These are phyloP conservation scores for Malurus cyaneus DNA, from an alignment of 2,113 vertebrate genomes.

Conservation along the genomic window DNA sequence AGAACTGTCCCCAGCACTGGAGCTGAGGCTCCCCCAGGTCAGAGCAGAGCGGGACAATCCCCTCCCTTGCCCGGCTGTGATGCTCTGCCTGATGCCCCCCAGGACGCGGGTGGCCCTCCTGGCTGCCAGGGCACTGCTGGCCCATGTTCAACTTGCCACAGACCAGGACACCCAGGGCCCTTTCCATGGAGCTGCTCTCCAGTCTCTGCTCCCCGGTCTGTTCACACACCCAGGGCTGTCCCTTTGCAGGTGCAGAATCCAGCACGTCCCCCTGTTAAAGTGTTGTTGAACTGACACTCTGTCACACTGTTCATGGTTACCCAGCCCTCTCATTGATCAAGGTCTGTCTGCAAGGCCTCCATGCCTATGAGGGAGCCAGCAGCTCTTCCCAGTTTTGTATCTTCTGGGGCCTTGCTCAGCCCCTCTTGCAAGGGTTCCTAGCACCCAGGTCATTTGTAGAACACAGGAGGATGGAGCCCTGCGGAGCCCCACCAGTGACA, in stretches of 20 bases:
- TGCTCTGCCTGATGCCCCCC: not conserved
- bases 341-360: not conserved
- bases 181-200: not conserved
- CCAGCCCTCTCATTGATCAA: not conserved
- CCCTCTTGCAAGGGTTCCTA: not conserved
- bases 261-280: not conserved
- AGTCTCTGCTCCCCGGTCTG: not conserved
- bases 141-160: rapidly evolving
- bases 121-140: not conserved
- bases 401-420: too few species aligned
- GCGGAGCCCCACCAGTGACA: too few species aligned
- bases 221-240: not conserved
- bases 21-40: rapidly evolving
- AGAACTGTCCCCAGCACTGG: rapidly evolving
- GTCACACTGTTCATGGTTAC: not conserved
- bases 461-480: not conserved
- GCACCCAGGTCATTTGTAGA: rapidly evolving
- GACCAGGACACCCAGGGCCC: rapidly evolving
- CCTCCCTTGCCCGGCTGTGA: rapidly evolving
- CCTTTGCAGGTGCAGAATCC: not conserved
- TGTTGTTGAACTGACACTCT: too few species aligned
- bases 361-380: not conserved
- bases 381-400: not conserved
- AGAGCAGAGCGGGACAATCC: not conserved
- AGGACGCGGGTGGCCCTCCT: rapidly evolving